phyloP scores from a whole-genome alignment of 2,113 vertebrate genomes.

The Electrona antarctica region DNA sequence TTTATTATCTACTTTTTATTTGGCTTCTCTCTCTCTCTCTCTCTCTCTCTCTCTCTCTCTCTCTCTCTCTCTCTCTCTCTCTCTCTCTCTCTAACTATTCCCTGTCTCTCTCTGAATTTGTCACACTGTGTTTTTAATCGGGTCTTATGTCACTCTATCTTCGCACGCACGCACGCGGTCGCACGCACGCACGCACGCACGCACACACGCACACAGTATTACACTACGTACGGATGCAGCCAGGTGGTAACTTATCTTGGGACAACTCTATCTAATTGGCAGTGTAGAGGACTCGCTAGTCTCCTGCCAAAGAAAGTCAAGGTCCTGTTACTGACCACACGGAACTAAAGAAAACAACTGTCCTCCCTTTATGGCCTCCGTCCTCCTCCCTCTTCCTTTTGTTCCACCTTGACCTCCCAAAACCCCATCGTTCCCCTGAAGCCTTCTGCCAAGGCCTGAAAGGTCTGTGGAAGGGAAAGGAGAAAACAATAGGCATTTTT shows the following conservation, averaged over 20 bases:
- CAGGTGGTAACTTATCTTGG: background rate
- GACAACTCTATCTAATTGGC: background rate
- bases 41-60: background rate
- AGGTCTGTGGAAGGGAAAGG: conserved; percentile 38
- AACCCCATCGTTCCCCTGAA: background rate
- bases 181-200: conserved; percentile 13
- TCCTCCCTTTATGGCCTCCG: background rate
- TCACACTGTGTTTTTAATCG: too few relatives aligned
- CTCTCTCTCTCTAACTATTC: background rate
- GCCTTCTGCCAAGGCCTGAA: conserved; percentile 7
- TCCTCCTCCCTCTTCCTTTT: conserved; percentile 9
- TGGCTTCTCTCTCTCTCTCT: background rate
- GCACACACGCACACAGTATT: background rate
- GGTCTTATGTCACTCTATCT: too few relatives aligned
- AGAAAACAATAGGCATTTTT: conserved; percentile 43
- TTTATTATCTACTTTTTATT: too few relatives aligned
- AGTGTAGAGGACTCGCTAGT: background rate
- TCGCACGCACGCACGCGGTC: too few relatives aligned
- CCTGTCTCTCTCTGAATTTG: too few relatives aligned
- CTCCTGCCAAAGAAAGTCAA: background rate
- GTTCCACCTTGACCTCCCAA: conserved; percentile 10
- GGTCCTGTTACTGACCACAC: background rate
- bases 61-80: background rate
- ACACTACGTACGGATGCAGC: background rate
- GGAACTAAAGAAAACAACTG: background rate